Evolutionary conservation across 2,888 invertebrate species (phyloP), one percentile per base, ranked within the genome.

Genomic region (Orthonevra nobilis): DNA sequence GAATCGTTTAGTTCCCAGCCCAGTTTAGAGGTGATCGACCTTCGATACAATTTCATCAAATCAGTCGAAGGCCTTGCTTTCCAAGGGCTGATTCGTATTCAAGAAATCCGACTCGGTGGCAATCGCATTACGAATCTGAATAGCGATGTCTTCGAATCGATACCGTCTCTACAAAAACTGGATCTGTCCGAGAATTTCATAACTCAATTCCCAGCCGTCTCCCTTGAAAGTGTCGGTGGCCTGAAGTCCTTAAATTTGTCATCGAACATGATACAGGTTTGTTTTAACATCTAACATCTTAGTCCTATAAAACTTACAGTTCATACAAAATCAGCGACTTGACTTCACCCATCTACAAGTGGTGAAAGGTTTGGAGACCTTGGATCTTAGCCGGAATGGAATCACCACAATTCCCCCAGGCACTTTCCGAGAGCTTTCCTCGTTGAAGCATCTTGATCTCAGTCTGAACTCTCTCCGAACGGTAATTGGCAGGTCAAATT

Each of bases 121-220:
- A 97, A 97, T 89, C 92, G 94, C 81, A 90, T 97, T 10, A 91
- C 92, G 5, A 93, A 93, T 83, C 92, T 97, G 85, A 96, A 96
- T 87, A 95, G 95, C 86, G 95, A 96, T 85, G 93, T 95, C 56
- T 95, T 96, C 50, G 87, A 88, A 90, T 93, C 95, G 58, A 92
- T 95, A 2, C 92, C 92, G 66, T 93, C 93, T 83, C 90, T 97
- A 75, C 92, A 94, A 83, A 93, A 93, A 83, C 89, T 98, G 81
- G 96, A 97, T 86, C 90, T 98, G 19, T 95, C 96, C 0, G 93
- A 94, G 85, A 97, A 97, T 90, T 96, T 95, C 86, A 92, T 97
- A 61, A 90, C 91, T 1, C 94, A 94, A 86, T 95, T 96, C 85
- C 96, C 96, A 2, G 92, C 92, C 0, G 92, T 94, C 6, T 94